Evolutionary conservation across 2,888 invertebrate species (phyloP).

Genomic region (Agrilus mali): DNA sequence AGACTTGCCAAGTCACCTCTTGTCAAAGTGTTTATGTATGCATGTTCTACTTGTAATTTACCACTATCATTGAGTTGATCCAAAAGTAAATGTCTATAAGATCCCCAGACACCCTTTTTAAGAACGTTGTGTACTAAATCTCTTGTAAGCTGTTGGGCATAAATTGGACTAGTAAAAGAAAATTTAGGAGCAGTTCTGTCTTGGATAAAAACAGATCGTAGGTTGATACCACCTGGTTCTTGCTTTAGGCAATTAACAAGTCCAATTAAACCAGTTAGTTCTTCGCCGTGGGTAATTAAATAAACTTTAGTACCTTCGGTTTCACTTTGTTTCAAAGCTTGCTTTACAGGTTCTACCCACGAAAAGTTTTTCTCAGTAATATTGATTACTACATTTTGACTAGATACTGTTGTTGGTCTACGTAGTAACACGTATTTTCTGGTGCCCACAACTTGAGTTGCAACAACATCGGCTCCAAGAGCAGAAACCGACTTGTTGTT

Average conservation of each 20-base stretch:
- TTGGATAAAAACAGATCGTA: conserved; percentile 61
- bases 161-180: conserved; percentile 42
- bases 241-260: conserved; percentile 80
- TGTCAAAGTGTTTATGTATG: conserved; percentile 85
- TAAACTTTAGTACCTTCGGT: conserved; percentile 47
- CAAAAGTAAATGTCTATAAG: conserved; percentile 67
- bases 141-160: conserved; percentile 48
- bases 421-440: conserved; percentile 57
- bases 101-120: conserved; percentile 74
- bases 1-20: conserved; percentile 90
- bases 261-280: conserved; percentile 69
- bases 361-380: conserved; percentile 56
- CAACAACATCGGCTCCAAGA: conserved; percentile 41
- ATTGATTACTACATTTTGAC: conserved; percentile 42
- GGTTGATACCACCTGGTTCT: conserved; percentile 71
- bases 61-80: conserved; percentile 33
- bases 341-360: conserved; percentile 77
- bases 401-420: conserved; percentile 33
- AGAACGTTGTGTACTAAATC: conserved; percentile 81
- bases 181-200: conserved; percentile 49
- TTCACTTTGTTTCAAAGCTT: conserved; percentile 54
- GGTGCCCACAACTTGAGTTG: conserved; percentile 49
- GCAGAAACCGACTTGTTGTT: conserved; percentile 29
- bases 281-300: conserved; percentile 55
- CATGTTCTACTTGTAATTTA: conserved; percentile 67